phyloP scores from a whole-genome alignment of 2,113 vertebrate genomes.

The Rhegmatorhina hoffmannsi region DNA sequence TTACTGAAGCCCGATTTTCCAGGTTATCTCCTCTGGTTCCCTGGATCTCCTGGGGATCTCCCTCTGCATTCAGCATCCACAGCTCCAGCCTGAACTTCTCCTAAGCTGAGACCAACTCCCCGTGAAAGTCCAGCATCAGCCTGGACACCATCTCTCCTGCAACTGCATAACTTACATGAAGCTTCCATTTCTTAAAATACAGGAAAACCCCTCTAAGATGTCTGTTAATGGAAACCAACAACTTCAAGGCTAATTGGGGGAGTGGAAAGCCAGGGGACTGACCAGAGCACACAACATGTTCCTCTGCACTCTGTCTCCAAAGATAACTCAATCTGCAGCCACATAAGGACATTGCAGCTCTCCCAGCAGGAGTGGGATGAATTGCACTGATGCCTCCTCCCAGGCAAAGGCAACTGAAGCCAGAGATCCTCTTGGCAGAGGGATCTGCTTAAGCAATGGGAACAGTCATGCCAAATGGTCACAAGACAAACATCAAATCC shows the following conservation, averaged over 20 bases:
- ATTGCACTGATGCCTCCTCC: background rate
- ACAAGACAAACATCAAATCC: conserved; percentile 20
- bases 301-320: background rate
- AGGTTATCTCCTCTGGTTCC: background rate
- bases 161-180: background rate
- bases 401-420: background rate
- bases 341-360: background rate
- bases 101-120: background rate
- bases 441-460: background rate
- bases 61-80: background rate
- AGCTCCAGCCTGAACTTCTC: background rate
- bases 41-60: background rate
- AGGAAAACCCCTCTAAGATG: background rate
- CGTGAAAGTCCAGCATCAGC: background rate
- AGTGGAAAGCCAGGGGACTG: background rate
- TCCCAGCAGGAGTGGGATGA: background rate
- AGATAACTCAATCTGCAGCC: background rate
- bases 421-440: conserved; percentile 40
- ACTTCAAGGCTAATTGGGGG: background rate
- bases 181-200: background rate
- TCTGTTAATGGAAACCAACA: background rate
- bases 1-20: background rate
- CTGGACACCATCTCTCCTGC: background rate
- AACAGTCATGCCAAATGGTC: background rate
- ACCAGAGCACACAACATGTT: background rate